Conservation (phyloP, 2,888 invertebrate species). For the Cosmia trapezina region DNA sequence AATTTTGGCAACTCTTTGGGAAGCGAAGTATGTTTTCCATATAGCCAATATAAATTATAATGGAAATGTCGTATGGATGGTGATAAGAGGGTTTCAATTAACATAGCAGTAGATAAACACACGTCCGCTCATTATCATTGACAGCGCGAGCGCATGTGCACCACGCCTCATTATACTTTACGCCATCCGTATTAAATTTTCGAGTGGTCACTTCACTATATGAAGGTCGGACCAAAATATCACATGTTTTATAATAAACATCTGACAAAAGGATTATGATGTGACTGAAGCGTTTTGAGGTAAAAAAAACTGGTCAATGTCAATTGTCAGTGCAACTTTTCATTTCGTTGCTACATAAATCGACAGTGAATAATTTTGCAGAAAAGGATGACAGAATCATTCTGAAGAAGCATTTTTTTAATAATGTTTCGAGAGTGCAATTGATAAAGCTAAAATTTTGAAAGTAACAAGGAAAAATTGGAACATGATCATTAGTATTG, state of each 20-base stretch:
- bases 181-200: constrained; percentile 13
- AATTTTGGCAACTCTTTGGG: constrained; percentile 40
- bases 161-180: constrained; percentile 34
- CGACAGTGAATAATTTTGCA: constrained; percentile 4
- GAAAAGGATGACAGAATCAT: constrained; percentile 10
- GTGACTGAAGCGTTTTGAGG: constrained; percentile 14
- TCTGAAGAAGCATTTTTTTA: not conserved
- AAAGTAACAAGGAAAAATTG: constrained; percentile 25
- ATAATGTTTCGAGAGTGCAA: not conserved
- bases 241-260: constrained; percentile 38
- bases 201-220: constrained; percentile 6
- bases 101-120: constrained; percentile 50
- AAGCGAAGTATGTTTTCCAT: constrained; percentile 14
- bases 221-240: constrained; percentile 46
- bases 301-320: constrained; percentile 21
- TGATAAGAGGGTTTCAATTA: constrained; percentile 56
- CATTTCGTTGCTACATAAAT: not conserved
- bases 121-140: constrained; percentile 53
- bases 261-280: constrained; percentile 23
- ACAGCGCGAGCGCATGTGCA: constrained; percentile 43
- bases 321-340: not conserved
- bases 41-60: constrained; percentile 12
- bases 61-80: constrained; percentile 36
- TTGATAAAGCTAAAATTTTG: constrained; percentile 22
- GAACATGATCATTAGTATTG: constrained; percentile 28